Conservation (phyloP, 2,888 invertebrate genomes). For the Gisinianus flammeolus region DNA sequence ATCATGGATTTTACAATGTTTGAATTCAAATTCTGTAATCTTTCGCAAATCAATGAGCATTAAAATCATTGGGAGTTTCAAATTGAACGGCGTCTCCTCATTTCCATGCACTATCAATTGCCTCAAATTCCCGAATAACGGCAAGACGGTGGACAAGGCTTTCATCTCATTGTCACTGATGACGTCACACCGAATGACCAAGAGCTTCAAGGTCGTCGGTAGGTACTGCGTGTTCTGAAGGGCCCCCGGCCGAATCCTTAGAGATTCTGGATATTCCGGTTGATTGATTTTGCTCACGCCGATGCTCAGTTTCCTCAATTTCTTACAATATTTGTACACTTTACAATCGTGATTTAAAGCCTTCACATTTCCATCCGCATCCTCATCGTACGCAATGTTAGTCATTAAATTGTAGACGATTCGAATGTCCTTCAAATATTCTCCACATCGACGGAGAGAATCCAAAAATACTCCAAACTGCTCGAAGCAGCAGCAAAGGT, state of each 20-base stretch:
- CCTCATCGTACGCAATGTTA: background rate
- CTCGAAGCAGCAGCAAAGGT: no score
- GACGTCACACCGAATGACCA: background rate
- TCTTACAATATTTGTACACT: constrained; percentile 8
- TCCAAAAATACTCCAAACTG: background rate
- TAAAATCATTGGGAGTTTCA: background rate
- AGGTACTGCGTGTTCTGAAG: background rate
- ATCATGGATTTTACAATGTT: background rate
- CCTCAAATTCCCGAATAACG: background rate
- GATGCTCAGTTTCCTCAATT: background rate
- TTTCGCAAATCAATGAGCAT: background rate
- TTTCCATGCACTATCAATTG: background rate
- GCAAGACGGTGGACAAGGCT: background rate
- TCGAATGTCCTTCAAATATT: background rate
- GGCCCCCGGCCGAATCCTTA: background rate
- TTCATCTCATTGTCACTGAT: background rate
- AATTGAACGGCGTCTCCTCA: background rate
- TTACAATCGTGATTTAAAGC: background rate
- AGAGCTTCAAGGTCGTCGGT: background rate
- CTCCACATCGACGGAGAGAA: background rate
- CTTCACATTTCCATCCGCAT: background rate
- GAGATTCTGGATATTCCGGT: background rate
- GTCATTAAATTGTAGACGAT: background rate
- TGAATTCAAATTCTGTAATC: background rate
- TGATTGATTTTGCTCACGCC: background rate